Evolutionary conservation across 2,797 vertebrate species (phyloP), one percentile per base, ranked within the genome.

Genomic region (Tarsius wallacei): DNA sequence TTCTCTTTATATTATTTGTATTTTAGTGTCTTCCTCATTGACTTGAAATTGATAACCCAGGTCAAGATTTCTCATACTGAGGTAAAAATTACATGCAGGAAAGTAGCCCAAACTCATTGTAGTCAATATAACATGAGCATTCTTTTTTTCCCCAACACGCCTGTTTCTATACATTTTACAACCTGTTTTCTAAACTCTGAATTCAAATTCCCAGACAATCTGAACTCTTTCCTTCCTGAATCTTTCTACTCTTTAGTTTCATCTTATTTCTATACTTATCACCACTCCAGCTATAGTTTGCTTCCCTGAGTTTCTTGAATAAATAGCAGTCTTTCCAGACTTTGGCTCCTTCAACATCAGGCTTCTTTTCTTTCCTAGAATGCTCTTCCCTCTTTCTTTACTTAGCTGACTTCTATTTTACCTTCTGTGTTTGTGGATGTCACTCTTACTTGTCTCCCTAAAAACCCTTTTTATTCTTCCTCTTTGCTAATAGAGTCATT

Each of bases 1-100:
- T 93, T 96, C 36, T 80, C 24, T 57, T 55, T 82, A 63, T 8
- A 31, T 47, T 78, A 66, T 91, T 86, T 89, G 36, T 97, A 1
- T 71, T 80, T 19, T 85, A 31, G 31, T 53, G 14, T 3, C 66
- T 88, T 84, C n/a, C 9, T 95, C 51, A 83, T 24, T 87, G 51
- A 51, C 31, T 77, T 78, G 24, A 51, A 82, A 19, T 22, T 93
- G 31, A 73, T 71, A 42, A 73, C 59, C 11, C 24, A 77, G 26
- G 24, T 81, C 22, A 86, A 16, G 10, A 91, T 57, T 73, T 93
- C 33, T 86, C 15, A 19, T 68, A 59, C n/a, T 8, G 57, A 57
- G 68, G 91, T 96, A 81, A 85, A 91, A 93, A 28, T 70, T 24
- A 33, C 6, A 10, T 22, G 15, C n/a, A 55, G 51, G 36, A 78